Evolutionary conservation across 2,888 invertebrate genomes (phyloP), one percentile per base, ranked within the genome.

Genomic region (Anagyrus pseudococci): DNA sequence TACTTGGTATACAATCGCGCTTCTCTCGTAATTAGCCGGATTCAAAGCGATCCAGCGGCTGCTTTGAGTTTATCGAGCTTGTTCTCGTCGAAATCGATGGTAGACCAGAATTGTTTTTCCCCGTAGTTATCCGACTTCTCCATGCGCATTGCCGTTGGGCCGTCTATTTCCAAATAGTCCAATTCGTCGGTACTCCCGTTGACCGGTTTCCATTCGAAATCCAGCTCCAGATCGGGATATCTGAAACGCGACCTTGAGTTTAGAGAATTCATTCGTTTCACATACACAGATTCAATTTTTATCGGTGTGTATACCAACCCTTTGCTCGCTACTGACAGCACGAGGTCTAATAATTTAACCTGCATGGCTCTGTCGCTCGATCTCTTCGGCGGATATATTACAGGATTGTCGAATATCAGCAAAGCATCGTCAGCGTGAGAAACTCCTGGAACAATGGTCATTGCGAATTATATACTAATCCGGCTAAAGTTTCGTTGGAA

Each of bases 21-120:
- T 29, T n/a, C n/a, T n/a, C n/a, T n/a, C n/a, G n/a, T n/a, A n/a
- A n/a, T n/a, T n/a, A n/a, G n/a, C n/a, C n/a, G n/a, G n/a, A n/a
- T n/a, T n/a, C n/a, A n/a, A n/a, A n/a, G n/a, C n/a, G n/a, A n/a
- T n/a, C n/a, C n/a, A n/a, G 29, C 4, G 10, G 10, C 4, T 7
- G 29, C 29, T 29, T 4, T 29, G 29, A 29, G 4, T 29, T 29
- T 29, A 10, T n/a, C 10, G 8, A 83, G 82, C 69, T 85, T 84
- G 73, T 88, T 87, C 75, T 89, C 88, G 19, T 83, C 74, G 23
- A 89, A 84, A 0, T 85, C 84, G 1, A 88, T 82, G 10, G 81
- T 83, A 69, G 85, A 83, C 89, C 89, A 89, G 77, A 89, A 88
- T 37, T 84, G 73, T 20, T 80, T 81, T 26, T 86, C 82, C 0